These are phyloP conservation scores for Cremastinae sp. DNA, from an alignment of 2,888 invertebrate genomes.

Conservation along the genomic window DNA sequence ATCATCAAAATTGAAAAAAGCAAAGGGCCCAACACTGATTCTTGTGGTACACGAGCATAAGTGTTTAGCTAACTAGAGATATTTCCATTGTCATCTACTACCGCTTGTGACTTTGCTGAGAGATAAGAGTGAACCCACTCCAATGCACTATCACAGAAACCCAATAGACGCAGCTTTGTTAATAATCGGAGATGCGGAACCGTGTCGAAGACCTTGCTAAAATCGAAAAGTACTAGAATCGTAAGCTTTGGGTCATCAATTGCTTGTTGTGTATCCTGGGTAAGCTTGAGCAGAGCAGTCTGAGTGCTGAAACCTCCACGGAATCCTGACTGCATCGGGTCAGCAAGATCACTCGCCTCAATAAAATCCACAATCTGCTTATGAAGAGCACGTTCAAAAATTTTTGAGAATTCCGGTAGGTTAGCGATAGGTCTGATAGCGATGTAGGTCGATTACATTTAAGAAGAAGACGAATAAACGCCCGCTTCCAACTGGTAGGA, in stretches of 20 bases:
- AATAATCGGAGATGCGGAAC: too few species aligned
- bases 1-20: neutral
- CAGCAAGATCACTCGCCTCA: too few species aligned
- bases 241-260: neutral
- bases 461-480: too few species aligned
- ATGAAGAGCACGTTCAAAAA: too few species aligned
- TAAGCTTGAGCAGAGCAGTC: neutral
- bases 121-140: neutral
- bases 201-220: too few species aligned
- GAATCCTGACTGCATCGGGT: neutral
- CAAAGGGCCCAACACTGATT: neutral
- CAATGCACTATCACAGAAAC: neutral
- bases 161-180: neutral
- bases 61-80: too few species aligned
- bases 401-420: too few species aligned
- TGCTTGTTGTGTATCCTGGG: neutral
- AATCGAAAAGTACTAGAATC: too few species aligned
- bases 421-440: too few species aligned
- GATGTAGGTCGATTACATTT: too few species aligned
- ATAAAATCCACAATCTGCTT: too few species aligned
- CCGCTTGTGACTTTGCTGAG: neutral
- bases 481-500: too few species aligned
- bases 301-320: neutral
- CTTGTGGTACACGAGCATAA: constrained; percentile 2
- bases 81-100: neutral